These are phyloP conservation scores for Encarsia formosa DNA, from an alignment of 2,888 invertebrate genomes.

Conservation along the genomic window DNA sequence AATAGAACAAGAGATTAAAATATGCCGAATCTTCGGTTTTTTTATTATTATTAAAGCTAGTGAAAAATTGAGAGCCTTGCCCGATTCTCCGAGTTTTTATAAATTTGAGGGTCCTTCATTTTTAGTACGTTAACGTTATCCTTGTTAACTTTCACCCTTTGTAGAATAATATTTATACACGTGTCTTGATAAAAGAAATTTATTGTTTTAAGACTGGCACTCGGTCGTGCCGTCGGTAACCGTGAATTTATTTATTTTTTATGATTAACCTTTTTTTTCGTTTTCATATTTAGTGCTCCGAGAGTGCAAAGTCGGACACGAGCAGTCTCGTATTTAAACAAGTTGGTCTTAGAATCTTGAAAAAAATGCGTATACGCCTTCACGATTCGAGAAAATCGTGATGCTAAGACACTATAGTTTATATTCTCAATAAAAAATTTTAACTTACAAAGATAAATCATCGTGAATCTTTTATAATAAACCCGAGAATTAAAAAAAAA, in stretches of 20 bases:
- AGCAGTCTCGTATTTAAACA: constrained; percentile 24
- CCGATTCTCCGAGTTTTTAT: constrained; percentile 7
- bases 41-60: constrained; percentile 7
- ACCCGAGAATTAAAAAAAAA: too few relatives aligned
- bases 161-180: constrained; percentile 11
- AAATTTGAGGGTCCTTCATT: constrained; percentile 8
- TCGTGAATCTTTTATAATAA: too few relatives aligned
- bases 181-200: constrained; percentile 8
- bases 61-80: too few relatives aligned
- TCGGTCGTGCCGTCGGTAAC: neutral
- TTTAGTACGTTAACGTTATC: constrained; percentile 11
- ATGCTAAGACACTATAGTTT: too few relatives aligned
- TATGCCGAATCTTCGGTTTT: neutral
- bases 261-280: constrained; percentile 7
- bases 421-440: too few relatives aligned
- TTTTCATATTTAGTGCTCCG: constrained; percentile 23
- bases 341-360: constrained; percentile 22
- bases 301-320: constrained; percentile 25
- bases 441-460: too few relatives aligned
- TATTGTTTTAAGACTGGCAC: neutral
- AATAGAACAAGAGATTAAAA: constrained; percentile 5
- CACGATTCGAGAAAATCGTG: too few relatives aligned
- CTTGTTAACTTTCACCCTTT: constrained; percentile 12
- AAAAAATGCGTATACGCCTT: too few relatives aligned
- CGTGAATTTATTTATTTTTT: constrained; percentile 8